Percentiles rank a stretch among this genome's conserved stretches.
Evolutionary conservation across 2,888 invertebrate species (phyloP).

Genomic region (Xanthia icteritia): DNA sequence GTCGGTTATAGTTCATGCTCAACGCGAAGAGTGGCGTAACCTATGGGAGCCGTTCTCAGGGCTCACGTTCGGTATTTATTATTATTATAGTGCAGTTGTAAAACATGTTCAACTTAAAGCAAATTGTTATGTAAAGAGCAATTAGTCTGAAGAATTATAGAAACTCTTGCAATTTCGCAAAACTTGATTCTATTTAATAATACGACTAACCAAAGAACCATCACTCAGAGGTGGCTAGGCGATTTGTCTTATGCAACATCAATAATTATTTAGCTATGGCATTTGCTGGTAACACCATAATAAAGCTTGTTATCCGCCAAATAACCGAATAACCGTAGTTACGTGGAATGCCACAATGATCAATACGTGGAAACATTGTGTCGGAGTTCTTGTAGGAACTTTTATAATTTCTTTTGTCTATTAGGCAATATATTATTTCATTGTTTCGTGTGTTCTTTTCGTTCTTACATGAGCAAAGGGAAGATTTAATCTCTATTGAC

Average conservation of each 20-base stretch:
- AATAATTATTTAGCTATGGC: slow-evolving; percentile 52
- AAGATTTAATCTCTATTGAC: slow-evolving; percentile 79
- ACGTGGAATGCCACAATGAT: slow-evolving; percentile 62
- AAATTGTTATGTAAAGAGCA: slow-evolving; percentile 45
- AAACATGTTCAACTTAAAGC: slow-evolving; percentile 23
- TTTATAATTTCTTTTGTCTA: slow-evolving; percentile 66
- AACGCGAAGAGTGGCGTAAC: slow-evolving; percentile 56
- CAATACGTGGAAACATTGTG: slow-evolving; percentile 73
- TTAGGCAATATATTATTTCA: slow-evolving; percentile 83
- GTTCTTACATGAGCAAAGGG: slow-evolving; percentile 76
- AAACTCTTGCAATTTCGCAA: slow-evolving; percentile 39
- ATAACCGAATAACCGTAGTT: slow-evolving; percentile 45
- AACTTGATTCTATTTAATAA: slow-evolving; percentile 40
- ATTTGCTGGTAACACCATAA: slow-evolving; percentile 44
- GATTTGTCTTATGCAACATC: slow-evolving; percentile 48
- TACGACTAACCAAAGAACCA: slow-evolving; percentile 28
- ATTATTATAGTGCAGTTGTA: slow-evolving; percentile 36
- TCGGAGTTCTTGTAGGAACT: slow-evolving; percentile 62
- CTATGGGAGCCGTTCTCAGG: slow-evolving; percentile 47
- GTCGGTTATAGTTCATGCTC: slow-evolving; percentile 56
- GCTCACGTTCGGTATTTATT: slow-evolving; percentile 38
- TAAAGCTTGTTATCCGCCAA: slow-evolving; percentile 49
- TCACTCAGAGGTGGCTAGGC: slow-evolving; percentile 20
- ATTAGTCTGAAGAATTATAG: slow-evolving; percentile 35
- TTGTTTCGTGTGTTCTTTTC: slow-evolving; percentile 79